Percentiles rank a stretch among this genome's conserved stretches.
phyloP scores from a whole-genome alignment of 2,888 invertebrate genomes.

The Aphodius granarius region DNA sequence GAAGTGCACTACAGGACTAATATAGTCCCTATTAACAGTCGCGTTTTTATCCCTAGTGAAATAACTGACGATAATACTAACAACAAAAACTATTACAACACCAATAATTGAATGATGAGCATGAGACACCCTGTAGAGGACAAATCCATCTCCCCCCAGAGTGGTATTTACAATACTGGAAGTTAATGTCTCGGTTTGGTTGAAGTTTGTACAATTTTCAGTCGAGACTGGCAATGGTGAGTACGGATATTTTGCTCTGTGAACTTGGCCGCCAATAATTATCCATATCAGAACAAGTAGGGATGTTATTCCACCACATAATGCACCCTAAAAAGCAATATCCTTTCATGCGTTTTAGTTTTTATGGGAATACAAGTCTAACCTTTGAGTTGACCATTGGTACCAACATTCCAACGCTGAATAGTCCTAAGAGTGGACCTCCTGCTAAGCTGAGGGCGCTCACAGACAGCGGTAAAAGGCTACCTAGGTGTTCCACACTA shows the following conservation, averaged over 20 bases:
- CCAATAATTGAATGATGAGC: constrained; percentile 9
- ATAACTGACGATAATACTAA: constrained; percentile 64
- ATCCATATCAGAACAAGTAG: constrained; percentile 40
- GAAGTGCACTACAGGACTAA: constrained; percentile 54
- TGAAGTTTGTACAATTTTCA: constrained; percentile 29
- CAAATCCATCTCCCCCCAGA: constrained; percentile 4
- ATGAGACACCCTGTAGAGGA: constrained; percentile 14
- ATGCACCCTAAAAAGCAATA: constrained; percentile 46
- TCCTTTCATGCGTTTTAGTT: not conserved
- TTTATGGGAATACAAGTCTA: too few relatives aligned
- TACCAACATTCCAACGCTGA: constrained; percentile 67
- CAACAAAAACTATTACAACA: not conserved
- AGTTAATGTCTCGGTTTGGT: not conserved
- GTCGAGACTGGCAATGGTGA: constrained; percentile 43
- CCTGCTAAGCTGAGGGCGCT: constrained; percentile 66
- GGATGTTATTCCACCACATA: constrained; percentile 19
- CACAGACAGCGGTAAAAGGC: constrained; percentile 65
- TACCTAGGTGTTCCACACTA: constrained; percentile 64
- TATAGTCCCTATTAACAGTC: constrained; percentile 61
- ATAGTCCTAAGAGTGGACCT: constrained; percentile 67
- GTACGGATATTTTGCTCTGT: constrained; percentile 35
- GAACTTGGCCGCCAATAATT: constrained; percentile 41
- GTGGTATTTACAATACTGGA: not conserved
- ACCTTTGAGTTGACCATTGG: constrained; percentile 65
- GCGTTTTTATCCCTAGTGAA: constrained; percentile 56